phyloP scores from a whole-genome alignment of 2,888 invertebrate species.

The Cheilosia vernalis region DNA sequence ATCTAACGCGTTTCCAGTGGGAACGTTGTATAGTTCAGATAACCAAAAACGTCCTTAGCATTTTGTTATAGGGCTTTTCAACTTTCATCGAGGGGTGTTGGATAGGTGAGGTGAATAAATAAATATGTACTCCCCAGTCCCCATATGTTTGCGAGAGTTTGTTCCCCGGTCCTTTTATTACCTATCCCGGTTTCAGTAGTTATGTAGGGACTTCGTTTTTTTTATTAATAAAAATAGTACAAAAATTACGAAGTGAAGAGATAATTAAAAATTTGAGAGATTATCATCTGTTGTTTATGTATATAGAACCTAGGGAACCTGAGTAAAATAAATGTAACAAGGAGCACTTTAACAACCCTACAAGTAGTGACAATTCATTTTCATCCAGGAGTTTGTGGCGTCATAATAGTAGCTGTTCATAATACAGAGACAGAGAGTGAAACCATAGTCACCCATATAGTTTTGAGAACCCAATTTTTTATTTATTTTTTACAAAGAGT shows the following conservation, averaged over 20 bases:
- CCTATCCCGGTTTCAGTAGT: slow-evolving; percentile 36
- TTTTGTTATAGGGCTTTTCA: not conserved
- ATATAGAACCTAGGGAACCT: too few species aligned
- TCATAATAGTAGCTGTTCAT: too few species aligned
- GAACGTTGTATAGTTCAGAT: not conserved
- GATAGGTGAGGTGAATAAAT: slow-evolving; percentile 8
- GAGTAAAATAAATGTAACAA: too few species aligned
- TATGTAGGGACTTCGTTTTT: not conserved
- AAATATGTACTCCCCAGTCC: not conserved
- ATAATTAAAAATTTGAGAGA: too few species aligned
- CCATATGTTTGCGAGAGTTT: not conserved
- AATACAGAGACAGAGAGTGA: too few species aligned
- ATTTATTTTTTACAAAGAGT: too few species aligned
- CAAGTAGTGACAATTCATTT: too few species aligned
- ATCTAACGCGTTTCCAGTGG: slow-evolving; percentile 42
- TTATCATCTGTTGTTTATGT: too few species aligned
- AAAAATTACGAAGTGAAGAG: not conserved
- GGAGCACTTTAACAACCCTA: too few species aligned
- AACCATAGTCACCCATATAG: too few species aligned
- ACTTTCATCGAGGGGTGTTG: not conserved
- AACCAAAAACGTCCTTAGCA: not conserved
- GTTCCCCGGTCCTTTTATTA: slow-evolving; percentile 15
- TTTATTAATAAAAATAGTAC: not conserved
- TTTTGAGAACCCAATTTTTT: too few species aligned
- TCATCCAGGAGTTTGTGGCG: too few species aligned